Percentiles rank a stretch among this genome's conserved stretches.
These are phyloP conservation scores for Cabera pusaria DNA, from an alignment of 2,888 invertebrate genomes.

Conservation along the genomic window DNA sequence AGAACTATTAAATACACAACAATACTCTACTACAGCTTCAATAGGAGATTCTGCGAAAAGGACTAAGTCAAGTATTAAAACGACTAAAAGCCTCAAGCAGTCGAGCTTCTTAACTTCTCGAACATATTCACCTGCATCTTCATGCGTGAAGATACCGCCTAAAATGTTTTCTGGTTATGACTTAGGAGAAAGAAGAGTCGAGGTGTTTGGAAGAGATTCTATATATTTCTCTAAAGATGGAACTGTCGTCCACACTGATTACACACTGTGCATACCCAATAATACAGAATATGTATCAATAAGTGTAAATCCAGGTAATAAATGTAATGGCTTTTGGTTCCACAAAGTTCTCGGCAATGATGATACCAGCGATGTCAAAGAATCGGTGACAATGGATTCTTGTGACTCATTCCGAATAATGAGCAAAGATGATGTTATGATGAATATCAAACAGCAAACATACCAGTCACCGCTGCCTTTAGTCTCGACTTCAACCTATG, in stretches of 20 bases:
- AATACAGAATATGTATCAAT: constrained; percentile 63
- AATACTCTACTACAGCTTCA: constrained; percentile 24
- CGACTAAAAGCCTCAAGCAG: too few relatives aligned
- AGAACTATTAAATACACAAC: constrained; percentile 32
- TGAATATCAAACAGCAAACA: constrained; percentile 61
- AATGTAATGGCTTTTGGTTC: constrained; percentile 64
- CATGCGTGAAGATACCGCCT: constrained; percentile 27
- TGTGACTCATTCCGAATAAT: constrained; percentile 67
- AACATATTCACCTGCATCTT: too few relatives aligned
- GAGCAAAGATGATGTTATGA: constrained; percentile 58
- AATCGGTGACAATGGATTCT: too few relatives aligned
- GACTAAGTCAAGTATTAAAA: too few relatives aligned
- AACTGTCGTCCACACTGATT: constrained; percentile 53
- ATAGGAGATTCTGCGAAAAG: constrained; percentile 35
- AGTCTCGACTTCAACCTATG: constrained; percentile 24
- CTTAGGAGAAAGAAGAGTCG: constrained; percentile 68
- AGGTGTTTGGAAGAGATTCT: constrained; percentile 69
- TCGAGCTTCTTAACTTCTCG: too few relatives aligned
- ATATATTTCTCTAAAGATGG: constrained; percentile 70
- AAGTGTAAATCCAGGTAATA: constrained; percentile 58
- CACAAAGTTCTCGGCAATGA: constrained; percentile 59
- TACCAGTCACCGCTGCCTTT: constrained; percentile 40
- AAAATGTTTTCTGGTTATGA: constrained; percentile 68
- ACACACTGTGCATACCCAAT: constrained; percentile 63
- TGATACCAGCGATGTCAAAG: constrained; percentile 39